Percentiles rank a stretch among this genome's conserved stretches.
Conservation (phyloP, 1,140 invertebrate genomes). For the Sinonovacula constricta region DNA sequence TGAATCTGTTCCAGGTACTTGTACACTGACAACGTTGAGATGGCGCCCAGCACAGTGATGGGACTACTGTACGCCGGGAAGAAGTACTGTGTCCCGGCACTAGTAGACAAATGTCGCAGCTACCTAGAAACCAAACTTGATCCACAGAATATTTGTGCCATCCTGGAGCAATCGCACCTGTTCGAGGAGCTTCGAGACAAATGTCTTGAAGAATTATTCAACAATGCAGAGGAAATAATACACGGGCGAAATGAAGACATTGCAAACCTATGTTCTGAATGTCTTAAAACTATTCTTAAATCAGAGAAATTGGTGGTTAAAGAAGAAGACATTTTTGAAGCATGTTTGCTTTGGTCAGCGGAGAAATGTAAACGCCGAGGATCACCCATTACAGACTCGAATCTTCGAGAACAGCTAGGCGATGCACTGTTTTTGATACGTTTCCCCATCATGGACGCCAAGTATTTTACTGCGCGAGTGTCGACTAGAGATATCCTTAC, state of each 20-base stretch:
- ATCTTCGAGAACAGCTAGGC: constrained; percentile 41
- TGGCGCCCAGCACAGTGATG: constrained; percentile 90
- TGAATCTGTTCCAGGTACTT: constrained; percentile 64
- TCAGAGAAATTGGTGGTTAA: constrained; percentile 38
- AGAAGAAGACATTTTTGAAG: constrained; percentile 38
- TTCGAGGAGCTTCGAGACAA: constrained; percentile 49
- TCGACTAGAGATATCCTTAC: constrained; percentile 31
- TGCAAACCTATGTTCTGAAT: constrained; percentile 30
- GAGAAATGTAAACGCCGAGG: constrained; percentile 30
- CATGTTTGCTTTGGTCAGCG: constrained; percentile 46
- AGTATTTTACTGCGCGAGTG: constrained; percentile 22
- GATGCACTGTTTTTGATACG: constrained; percentile 41
- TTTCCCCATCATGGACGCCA: constrained; percentile 51
- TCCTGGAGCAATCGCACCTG: constrained; percentile 53
- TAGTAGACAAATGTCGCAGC: constrained; percentile 88
- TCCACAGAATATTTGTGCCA: constrained; percentile 85
- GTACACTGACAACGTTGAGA: constrained; percentile 44
- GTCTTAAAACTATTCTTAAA: constrained; percentile 36
- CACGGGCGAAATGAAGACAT: constrained; percentile 20
- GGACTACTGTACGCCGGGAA: constrained; percentile 89
- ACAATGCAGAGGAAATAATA: constrained; percentile 16
- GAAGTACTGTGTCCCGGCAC: constrained; percentile 88
- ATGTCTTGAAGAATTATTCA: constrained; percentile 33
- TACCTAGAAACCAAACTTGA: constrained; percentile 87
- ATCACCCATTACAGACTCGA: constrained; percentile 11